Conservation (phyloP, 2,888 invertebrate species). For the Halictus quadricinctus region DNA sequence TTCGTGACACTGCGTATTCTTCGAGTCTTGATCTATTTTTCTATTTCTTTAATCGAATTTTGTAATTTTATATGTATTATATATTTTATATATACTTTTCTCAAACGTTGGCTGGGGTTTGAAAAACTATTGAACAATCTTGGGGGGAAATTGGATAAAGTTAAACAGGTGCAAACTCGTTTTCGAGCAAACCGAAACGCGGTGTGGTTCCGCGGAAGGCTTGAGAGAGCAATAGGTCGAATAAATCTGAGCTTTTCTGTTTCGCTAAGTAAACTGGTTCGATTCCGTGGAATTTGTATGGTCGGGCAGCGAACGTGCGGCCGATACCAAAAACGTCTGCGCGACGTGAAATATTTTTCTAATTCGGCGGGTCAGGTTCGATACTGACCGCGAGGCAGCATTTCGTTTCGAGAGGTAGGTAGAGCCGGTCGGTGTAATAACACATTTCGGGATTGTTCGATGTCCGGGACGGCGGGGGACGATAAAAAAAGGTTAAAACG, state of each 20-base stretch:
- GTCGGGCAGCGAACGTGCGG: neutral
- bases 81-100: too few species aligned
- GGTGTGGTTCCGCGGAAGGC: neutral
- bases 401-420: neutral
- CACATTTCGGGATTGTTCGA: conserved; percentile 8
- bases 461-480: conserved; percentile 12
- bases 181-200: neutral
- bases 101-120: neutral
- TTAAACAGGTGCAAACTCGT: neutral
- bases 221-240: conserved; percentile 1
- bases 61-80: neutral
- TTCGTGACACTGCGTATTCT: too few species aligned
- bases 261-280: conserved; percentile 9
- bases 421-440: conserved; percentile 8
- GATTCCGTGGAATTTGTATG: conserved; percentile 4
- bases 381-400: neutral
- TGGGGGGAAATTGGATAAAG: neutral
- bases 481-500: conserved; percentile 26
- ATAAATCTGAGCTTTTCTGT: conserved; percentile 12
- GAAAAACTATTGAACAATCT: neutral
- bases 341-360: neutral
- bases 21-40: too few species aligned
- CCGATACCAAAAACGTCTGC: conserved; percentile 14
- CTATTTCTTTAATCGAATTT: neutral
- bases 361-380: neutral